Conservation (phyloP, 2,113 vertebrate species). For the Petromus typicus region DNA sequence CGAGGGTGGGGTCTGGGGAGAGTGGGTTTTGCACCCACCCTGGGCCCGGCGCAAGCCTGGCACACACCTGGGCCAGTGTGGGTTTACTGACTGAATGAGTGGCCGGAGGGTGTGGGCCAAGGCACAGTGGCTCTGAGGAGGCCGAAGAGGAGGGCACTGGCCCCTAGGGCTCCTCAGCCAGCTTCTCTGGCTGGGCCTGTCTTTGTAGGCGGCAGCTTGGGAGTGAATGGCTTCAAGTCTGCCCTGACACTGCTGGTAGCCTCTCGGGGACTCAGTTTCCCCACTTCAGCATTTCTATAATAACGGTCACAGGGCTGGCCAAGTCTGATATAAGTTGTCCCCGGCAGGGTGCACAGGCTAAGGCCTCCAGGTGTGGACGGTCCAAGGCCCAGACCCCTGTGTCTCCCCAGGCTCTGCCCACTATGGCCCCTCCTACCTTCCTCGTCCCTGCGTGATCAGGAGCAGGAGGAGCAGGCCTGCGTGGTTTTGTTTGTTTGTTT, state of each 20-base stretch:
- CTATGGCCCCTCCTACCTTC: neutral
- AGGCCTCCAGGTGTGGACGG: neutral
- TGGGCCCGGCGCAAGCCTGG: neutral
- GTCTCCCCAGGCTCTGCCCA: neutral
- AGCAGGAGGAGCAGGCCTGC: too few relatives aligned
- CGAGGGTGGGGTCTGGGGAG: neutral
- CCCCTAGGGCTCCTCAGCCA: neutral
- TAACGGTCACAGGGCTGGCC: neutral
- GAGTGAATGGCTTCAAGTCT: neutral
- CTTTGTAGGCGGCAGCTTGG: neutral
- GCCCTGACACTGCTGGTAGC: neutral
- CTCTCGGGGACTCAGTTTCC: neutral
- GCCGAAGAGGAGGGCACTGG: neutral
- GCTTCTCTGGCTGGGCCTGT: neutral
- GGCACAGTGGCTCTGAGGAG: neutral
- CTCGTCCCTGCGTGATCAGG: neutral
- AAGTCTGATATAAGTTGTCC: neutral
- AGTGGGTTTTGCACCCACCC: neutral
- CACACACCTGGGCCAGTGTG: fast-evolving
- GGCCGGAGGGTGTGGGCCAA: neutral
- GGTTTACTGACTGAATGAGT: neutral
- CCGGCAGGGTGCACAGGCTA: neutral
- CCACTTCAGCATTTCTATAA: neutral
- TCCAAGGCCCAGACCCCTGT: neutral
- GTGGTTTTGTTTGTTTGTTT: too few relatives aligned